A percentile compares a stretch with the other conserved stretches of the same genome.
These are phyloP conservation scores for Larimichthys polyactis DNA, from an alignment of 2,113 vertebrate genomes.

Conservation along the genomic window DNA sequence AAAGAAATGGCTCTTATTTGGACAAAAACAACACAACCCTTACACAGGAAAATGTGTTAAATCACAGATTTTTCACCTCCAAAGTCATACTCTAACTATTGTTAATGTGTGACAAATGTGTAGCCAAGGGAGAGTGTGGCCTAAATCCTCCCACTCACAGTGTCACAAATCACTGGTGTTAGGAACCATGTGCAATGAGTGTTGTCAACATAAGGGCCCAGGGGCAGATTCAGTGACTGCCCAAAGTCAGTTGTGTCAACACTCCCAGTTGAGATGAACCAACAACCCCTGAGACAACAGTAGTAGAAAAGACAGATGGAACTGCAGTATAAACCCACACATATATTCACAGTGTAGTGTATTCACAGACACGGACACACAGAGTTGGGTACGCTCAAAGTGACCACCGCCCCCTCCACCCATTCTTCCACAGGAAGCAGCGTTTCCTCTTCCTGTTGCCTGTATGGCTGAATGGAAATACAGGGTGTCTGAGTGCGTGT, in stretches of 20 bases:
- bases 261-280: conserved; percentile 31
- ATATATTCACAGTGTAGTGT: conserved; percentile 12
- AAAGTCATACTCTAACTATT: background rate
- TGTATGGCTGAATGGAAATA: conserved; percentile 59
- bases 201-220: conserved; percentile 16
- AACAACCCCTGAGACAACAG: conserved; percentile 45
- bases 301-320: conserved; percentile 26
- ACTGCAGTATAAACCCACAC: conserved; percentile 22
- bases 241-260: conserved; percentile 49
- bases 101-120: conserved; percentile 3
- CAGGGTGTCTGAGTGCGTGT: conserved; percentile 22
- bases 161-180: conserved; percentile 28
- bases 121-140: conserved; percentile 8
- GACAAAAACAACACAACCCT: background rate
- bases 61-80: background rate
- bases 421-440: conserved; percentile 78
- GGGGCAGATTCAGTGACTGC: conserved; percentile 1
- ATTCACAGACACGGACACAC: conserved; percentile 22
- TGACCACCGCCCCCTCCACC: conserved; percentile 67
- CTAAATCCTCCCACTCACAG: conserved; percentile 30
- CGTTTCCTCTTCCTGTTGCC: conserved; percentile 79
- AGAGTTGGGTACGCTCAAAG: conserved; percentile 14
- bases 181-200: background rate
- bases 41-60: background rate
- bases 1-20: background rate